phyloP scores from a whole-genome alignment of 23 tunicate genomes.

The Oikopleura vanhoeffeni region DNA sequence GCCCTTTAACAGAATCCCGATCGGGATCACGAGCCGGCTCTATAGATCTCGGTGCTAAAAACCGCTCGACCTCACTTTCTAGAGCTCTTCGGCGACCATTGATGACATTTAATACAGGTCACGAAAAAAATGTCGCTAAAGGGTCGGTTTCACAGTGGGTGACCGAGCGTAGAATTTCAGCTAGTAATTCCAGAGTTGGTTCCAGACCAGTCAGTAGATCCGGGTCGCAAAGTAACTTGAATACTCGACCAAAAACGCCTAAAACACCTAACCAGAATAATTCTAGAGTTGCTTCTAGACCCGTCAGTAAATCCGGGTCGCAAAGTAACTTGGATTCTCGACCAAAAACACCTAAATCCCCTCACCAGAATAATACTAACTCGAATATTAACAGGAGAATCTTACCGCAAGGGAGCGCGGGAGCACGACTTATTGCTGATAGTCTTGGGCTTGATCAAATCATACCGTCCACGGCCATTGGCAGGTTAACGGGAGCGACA shows the following conservation, averaged over 20 bases:
- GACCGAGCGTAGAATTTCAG: background rate
- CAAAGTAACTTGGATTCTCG: background rate
- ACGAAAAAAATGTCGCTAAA: background rate
- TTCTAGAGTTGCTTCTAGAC: too few relatives aligned
- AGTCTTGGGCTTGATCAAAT: background rate
- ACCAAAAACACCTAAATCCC: background rate
- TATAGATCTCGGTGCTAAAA: background rate
- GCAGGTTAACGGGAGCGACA: background rate
- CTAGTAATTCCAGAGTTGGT: too few relatives aligned
- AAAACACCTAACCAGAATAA: too few relatives aligned
- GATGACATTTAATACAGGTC: background rate
- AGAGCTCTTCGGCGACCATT: background rate
- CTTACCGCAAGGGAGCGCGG: background rate
- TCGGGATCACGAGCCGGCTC: background rate
- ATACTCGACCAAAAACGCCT: background rate
- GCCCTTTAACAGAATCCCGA: background rate
- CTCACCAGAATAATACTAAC: background rate
- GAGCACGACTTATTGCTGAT: background rate
- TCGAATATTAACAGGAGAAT: background rate
- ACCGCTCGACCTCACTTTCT: background rate
- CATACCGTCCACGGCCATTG: background rate
- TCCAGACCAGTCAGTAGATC: too few relatives aligned
- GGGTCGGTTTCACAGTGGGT: background rate
- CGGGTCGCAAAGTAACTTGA: background rate
- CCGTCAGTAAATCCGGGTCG: background rate